A percentile compares a stretch with the other conserved stretches of the same genome.
phyloP scores from a whole-genome alignment of 1,140 invertebrate genomes.

The Drosophila burlai region DNA sequence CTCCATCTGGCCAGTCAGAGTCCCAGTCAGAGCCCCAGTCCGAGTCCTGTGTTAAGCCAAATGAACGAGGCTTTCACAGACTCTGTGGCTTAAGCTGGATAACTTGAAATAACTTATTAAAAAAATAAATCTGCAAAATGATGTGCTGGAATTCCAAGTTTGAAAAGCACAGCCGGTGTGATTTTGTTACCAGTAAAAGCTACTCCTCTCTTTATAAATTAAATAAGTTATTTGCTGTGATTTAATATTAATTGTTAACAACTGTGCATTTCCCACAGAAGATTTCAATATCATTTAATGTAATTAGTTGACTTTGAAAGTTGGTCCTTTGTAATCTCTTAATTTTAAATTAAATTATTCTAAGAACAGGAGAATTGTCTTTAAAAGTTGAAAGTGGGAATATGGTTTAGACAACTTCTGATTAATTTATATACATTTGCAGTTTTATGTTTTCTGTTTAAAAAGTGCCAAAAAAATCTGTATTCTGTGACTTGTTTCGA shows the following conservation, averaged over 20 bases:
- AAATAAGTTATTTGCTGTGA: not conserved
- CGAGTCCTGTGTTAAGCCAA: constrained; percentile 1
- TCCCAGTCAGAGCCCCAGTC: not conserved
- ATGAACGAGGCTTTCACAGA: not conserved
- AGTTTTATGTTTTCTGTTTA: not conserved
- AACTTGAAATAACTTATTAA: constrained; percentile 3
- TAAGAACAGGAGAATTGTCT: not conserved
- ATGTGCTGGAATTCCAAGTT: not conserved
- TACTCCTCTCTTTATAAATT: no score
- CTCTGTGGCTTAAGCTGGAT: not conserved
- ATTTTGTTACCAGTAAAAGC: not conserved
- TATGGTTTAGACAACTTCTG: not conserved
- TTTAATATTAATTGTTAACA: not conserved
- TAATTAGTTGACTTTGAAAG: not conserved
- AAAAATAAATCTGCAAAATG: not conserved
- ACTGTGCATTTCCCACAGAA: not conserved
- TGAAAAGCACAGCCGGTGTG: not conserved
- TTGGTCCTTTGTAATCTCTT: not conserved
- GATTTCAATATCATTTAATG: not conserved
- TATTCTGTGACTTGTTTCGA: not conserved
- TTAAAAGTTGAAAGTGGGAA: not conserved
- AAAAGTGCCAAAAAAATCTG: not conserved
- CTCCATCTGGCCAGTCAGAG: not conserved
- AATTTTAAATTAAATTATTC: not conserved
- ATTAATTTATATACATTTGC: not conserved